Base-by-base conservation (phyloP, 2,113 vertebrate genomes). In the Alexandromys fortis region DNA sequence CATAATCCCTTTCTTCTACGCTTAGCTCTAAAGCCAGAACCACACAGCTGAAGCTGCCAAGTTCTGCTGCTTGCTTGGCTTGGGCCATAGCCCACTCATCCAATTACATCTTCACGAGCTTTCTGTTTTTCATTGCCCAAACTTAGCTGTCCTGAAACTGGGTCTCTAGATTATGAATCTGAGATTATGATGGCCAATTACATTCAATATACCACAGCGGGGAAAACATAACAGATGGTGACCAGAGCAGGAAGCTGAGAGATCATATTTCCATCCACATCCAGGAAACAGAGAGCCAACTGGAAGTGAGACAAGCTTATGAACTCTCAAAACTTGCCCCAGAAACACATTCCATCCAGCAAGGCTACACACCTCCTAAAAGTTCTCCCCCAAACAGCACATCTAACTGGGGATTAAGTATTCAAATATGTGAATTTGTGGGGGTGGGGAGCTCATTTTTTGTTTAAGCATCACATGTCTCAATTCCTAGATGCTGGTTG, bases 381-480 rank as follows among this genome's bases (percentile, higher is more conserved):
- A 77, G 78, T 33, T 83, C 49, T 26, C 33, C 58, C 33, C 61
- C 22, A 63, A 22, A 14, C n/a, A 45, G 21, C 77, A 70, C 38
- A 52, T 92, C 90, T 52, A 33, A 79, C 7, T 12, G 2, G 17
- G 21, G 78, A 55, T 42, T 63, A 79, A 94, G 28, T 85, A 85
- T 47, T 72, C 88, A 87, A 85, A 38, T 82, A 11, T 45, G 67
- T 45, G 76, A 93, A 33, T 38, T 10, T 89, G 55, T 68, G 65
- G 26, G 65, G 26, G 21, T 87, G 35, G 75, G 16, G 7, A 28
- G 6, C 24, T 26, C 28, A 49, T 11, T 52, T 79, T 9, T 79
- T 33, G 28, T 94, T 94, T 90, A 90, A 94, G 90, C 67, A 86
- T 38, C 12, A 67, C 14, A 35, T 33, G 65, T 70, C 68, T 70